Base-by-base conservation (phyloP, 2,113 vertebrate species). In the Greenwoodochromis staneri region DNA sequence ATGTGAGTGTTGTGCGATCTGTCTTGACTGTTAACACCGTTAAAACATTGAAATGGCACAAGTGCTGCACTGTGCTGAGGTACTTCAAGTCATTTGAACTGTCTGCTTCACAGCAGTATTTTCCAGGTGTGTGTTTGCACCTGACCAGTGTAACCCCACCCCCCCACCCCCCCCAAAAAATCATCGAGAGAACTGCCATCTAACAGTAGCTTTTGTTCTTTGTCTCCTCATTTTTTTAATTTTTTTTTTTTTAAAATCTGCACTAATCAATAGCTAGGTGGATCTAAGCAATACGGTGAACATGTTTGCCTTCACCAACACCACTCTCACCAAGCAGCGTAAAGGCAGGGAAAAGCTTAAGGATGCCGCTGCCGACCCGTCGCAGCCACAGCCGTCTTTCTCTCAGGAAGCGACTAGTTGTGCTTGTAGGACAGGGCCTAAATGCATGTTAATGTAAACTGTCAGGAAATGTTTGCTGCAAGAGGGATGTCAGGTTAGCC, bases 381-480 rank as follows among this genome's bases (percentile, higher is more conserved):
- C 80, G 36, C 83, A 83, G 82, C 80, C 81, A 45, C 83, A 63
- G 42, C 63, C 5, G 24, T 82, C 83, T 90, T 81, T 69, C 89
- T 82, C 89, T 91, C 88, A 89, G 96, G 95, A 96, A 96, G 97
- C 96, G 96, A 95, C 95, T 93, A 86, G 95, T 96, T 96, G 96
- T 95, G 96, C 92, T 94, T 95, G 92, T 92, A 92, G 95, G 94
- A 95, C 95, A 91, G 87, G 92, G 93, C 90, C 86, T 80, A 94
- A 90, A 92, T 97, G 96, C 97, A 97, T 96, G 94, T 92, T 78
- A 84, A 83, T 21, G 94, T 93, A 95, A 90, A 95, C 95, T 87
- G 96, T 86, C 73, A 36, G 95, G 96, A 96, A 95, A 95, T 95
- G 96, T 96, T 95, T 96, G 94, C 96, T 96, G 96, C 95, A 93